These are phyloP conservation scores for Sebastes taczanowskii DNA, from an alignment of 2,797 vertebrate genomes.

Conservation along the genomic window DNA sequence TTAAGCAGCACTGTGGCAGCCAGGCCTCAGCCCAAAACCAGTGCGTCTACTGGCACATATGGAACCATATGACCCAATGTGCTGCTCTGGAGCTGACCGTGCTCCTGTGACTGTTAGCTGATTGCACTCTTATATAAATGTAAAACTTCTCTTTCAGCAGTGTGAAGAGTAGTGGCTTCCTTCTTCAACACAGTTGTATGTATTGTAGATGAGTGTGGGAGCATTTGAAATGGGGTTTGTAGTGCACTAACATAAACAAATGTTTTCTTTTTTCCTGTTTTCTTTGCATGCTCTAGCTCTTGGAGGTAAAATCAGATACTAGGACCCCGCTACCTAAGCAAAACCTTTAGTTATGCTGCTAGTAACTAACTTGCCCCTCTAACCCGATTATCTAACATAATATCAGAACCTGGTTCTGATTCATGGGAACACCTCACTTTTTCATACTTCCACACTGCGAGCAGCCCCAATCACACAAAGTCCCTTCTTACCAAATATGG, in stretches of 20 bases:
- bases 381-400: constrained; percentile 38
- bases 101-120: neutral
- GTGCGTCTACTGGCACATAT: neutral
- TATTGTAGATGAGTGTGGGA: constrained; percentile 62
- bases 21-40: neutral
- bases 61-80: neutral
- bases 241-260: constrained; percentile 66
- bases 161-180: constrained; percentile 58
- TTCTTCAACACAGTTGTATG: constrained; percentile 67
- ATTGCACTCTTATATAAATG: constrained; percentile 19
- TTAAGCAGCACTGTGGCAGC: neutral
- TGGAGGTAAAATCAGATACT: constrained; percentile 77
- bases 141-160: constrained; percentile 69
- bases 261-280: constrained; percentile 44
- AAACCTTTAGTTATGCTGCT: constrained; percentile 45
- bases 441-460: neutral
- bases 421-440: constrained; percentile 50
- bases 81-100: neutral
- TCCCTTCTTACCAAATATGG: neutral
- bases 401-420: constrained; percentile 74
- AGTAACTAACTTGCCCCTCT: constrained; percentile 35
- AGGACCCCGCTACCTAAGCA: constrained; percentile 30
- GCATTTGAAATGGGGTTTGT: constrained; percentile 57
- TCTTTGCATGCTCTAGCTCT: constrained; percentile 78
- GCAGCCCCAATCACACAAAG: neutral